Evolutionary conservation across 1,140 invertebrate genomes (phyloP).

Genomic region (Diachasma alloeum): DNA sequence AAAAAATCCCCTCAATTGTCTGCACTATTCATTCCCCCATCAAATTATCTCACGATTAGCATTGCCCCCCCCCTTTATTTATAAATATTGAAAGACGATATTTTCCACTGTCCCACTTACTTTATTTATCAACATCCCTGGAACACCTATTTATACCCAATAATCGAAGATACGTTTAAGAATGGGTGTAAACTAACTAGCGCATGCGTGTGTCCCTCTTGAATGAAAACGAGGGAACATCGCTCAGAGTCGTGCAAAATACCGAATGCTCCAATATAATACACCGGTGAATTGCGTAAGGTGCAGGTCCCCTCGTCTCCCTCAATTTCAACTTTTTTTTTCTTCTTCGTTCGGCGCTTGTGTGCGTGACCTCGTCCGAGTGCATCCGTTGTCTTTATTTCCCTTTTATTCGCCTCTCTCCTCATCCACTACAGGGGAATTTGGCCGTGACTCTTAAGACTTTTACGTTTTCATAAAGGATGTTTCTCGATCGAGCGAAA

Average conservation of each 20-base stretch:
- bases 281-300: constrained; percentile 14
- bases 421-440: neutral
- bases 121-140: neutral
- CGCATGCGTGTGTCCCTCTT: neutral
- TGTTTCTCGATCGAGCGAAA: neutral
- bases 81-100: neutral
- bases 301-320: neutral
- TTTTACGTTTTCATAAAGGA: no score
- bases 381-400: constrained; percentile 16
- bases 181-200: neutral
- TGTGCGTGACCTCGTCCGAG: constrained; percentile 17
- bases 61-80: neutral
- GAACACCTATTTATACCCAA: neutral
- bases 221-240: neutral
- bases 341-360: neutral
- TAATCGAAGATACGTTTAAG: neutral
- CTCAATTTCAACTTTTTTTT: neutral
- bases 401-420: neutral
- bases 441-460: neutral
- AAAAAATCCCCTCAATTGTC: neutral
- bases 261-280: neutral
- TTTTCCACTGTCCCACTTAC: neutral
- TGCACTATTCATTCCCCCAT: neutral
- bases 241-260: neutral
- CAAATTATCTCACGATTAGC: neutral